phyloP scores from a whole-genome alignment of 1,140 invertebrate genomes.

The Armadillidium nasatum region DNA sequence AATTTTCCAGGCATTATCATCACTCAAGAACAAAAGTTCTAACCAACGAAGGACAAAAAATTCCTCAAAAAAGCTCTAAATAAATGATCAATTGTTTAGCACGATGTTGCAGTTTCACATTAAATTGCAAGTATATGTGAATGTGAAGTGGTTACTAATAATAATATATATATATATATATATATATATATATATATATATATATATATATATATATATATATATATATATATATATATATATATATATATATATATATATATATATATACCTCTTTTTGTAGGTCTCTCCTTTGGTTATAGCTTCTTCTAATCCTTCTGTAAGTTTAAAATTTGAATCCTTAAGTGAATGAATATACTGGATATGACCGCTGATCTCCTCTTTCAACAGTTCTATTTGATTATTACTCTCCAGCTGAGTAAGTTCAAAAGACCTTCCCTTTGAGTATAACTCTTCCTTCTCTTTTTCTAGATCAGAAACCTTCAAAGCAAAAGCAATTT shows the following conservation, averaged over 20 bases:
- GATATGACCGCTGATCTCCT: conserved; percentile 61
- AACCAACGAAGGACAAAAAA: too few species aligned
- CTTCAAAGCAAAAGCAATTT: neutral
- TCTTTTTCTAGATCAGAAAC: conserved; percentile 35
- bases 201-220: conserved; percentile 18
- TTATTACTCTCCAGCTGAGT: conserved; percentile 16
- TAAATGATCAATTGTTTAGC: too few species aligned
- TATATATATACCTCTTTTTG: conserved; percentile 37
- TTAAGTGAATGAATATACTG: conserved; percentile 62
- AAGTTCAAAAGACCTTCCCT: conserved; percentile 32
- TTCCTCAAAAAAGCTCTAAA: too few species aligned
- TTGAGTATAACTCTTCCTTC: conserved; percentile 19
- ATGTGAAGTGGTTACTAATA: too few species aligned
- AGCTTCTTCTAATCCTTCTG: conserved; percentile 54
- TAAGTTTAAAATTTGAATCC: conserved; percentile 55
- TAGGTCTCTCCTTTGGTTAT: conserved; percentile 51
- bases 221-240: conserved; percentile 26
- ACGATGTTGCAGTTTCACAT: too few species aligned
- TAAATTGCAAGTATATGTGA: too few species aligned
- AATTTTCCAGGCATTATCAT: too few species aligned
- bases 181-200: too few species aligned
- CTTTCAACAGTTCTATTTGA: conserved; percentile 52
- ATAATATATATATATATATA: too few species aligned
- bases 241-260: conserved; percentile 27
- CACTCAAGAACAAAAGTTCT: too few species aligned